Base-by-base conservation (phyloP, 2,888 invertebrate genomes). In the Acronicta leporina region DNA sequence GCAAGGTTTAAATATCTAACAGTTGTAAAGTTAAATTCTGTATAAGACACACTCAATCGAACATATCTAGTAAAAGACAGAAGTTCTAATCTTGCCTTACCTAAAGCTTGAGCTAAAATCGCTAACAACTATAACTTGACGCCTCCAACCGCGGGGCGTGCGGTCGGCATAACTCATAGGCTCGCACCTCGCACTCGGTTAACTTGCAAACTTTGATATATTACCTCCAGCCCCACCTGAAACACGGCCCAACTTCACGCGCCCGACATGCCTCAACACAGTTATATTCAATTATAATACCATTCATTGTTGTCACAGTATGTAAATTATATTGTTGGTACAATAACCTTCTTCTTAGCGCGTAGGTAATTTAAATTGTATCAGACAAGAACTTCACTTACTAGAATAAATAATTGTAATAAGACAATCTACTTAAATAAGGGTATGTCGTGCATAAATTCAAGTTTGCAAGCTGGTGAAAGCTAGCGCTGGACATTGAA, bases 181-280 rank as follows among this genome's bases (percentile, higher is more conserved):
- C 84, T 83, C 87, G 80, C 91, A 91, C 91, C 91, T 92, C 90
- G 83, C 87, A 86, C 82, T 87, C 86, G 88, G 89, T 84, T 87
- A 87, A 92, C 84, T 92, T 87, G 84, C 89, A 89, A 92, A 92
- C 92, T 92, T 90, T 92, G 92, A 92, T 91, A 92, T 89, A 92
- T 89, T 78, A 82, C 85, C 83, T 75, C 75, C 83, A 81, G 79
- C 81, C 81, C 85, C 87, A 90, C 90, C 91, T 90, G 90, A 87
- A 88, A 67, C 79, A 78, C 77, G 78, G 73, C 76, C 54, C 47
- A 47, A 65, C 70, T 69, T 56, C 46, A 10, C 52, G 43, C 46
- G 30, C 41, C 38, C 58, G 20, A 38, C 54, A 33, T 38, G 27
- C 16, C 43, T 40, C 35, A 44, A 51, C 48, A 44, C 56, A 43